Percentiles rank a stretch among this genome's conserved stretches.
Evolutionary conservation across 2,888 invertebrate species (phyloP).

Genomic region (Ceraclea dissimilis): DNA sequence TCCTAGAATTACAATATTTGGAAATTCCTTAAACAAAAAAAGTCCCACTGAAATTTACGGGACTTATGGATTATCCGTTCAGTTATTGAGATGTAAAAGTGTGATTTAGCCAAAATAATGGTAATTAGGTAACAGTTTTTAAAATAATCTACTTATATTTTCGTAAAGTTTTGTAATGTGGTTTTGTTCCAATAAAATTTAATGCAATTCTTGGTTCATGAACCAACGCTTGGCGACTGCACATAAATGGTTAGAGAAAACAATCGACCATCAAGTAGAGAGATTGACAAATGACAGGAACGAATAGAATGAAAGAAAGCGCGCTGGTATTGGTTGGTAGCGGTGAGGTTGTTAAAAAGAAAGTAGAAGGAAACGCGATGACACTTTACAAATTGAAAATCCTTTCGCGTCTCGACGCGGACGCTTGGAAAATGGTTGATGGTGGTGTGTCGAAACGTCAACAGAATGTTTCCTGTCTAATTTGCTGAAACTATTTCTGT

Average conservation of each 20-base stretch:
- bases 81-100: no score
- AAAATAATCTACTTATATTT: no score
- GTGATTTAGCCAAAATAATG: no score
- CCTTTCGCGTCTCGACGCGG: constrained; percentile 1
- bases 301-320: constrained; percentile 30
- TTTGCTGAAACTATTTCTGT: neutral
- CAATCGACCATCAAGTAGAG: constrained; percentile 29
- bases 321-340: neutral
- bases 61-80: no score
- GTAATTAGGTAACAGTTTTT: no score
- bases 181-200: no score
- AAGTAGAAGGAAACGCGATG: constrained; percentile 8
- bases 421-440: neutral
- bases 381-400: constrained; percentile 23
- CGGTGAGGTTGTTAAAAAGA: constrained; percentile 17
- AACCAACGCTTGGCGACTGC: neutral
- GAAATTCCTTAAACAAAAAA: no score
- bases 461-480: neutral
- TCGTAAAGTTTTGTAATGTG: no score
- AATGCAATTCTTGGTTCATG: neutral
- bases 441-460: neutral
- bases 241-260: constrained; percentile 27
- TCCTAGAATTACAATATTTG: no score
- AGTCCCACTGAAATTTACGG: no score
- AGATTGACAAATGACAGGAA: constrained; percentile 32